Percentiles rank a stretch among this genome's conserved stretches.
Evolutionary conservation across 2,888 invertebrate species (phyloP).

Genomic region (Macrostomum cliftonense): DNA sequence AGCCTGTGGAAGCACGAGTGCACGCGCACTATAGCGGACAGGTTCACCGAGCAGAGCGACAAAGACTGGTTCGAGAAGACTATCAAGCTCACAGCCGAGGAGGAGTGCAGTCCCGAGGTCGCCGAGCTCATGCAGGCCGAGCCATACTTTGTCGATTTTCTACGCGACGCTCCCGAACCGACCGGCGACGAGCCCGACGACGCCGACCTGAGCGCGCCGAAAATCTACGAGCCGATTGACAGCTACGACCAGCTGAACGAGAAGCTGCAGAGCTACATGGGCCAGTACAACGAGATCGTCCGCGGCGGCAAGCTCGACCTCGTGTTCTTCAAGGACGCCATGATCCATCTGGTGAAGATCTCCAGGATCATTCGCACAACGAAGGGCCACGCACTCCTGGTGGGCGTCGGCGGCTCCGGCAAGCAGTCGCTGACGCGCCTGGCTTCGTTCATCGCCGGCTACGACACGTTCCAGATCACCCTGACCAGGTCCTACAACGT

Average conservation of each 20-base stretch:
- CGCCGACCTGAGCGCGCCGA: conserved; percentile 79
- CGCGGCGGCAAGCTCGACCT: conserved; percentile 37
- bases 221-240: conserved; percentile 65
- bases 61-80: conserved; percentile 62
- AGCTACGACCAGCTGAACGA: conserved; percentile 54
- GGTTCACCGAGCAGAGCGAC: conserved; percentile 40
- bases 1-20: conserved; percentile 86
- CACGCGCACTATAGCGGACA: conserved; percentile 46
- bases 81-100: conserved; percentile 48
- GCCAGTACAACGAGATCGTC: conserved; percentile 35
- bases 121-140: conserved; percentile 52
- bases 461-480: conserved; percentile 83
- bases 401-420: conserved; percentile 88
- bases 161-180: conserved; percentile 88
- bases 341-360: conserved; percentile 79
- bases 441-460: conserved; percentile 86
- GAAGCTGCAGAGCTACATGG: conserved; percentile 24
- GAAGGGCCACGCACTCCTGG: conserved; percentile 78
- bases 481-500: conserved; percentile 84
- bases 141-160: conserved; percentile 82
- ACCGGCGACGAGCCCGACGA: conserved; percentile 80
- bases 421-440: conserved; percentile 87
- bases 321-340: conserved; percentile 53
- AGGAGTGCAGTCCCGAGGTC: conserved; percentile 44
- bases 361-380: conserved; percentile 82